Evolutionary conservation across 2,113 vertebrate genomes (phyloP).

Genomic region (Bucco capensis): DNA sequence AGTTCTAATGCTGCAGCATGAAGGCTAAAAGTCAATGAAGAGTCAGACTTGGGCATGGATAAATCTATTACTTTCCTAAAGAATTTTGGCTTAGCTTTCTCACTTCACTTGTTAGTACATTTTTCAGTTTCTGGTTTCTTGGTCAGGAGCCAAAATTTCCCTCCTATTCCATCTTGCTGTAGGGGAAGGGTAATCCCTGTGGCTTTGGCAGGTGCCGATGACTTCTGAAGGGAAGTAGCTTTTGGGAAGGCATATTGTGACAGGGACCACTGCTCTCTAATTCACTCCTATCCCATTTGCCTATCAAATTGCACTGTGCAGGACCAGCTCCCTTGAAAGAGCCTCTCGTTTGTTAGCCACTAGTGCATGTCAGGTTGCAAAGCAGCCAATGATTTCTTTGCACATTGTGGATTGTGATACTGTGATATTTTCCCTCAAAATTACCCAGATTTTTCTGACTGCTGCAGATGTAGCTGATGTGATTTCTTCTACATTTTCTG

Average conservation of each 20-base stretch:
- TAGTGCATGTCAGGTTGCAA: not conserved
- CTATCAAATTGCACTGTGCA: constrained; percentile 21
- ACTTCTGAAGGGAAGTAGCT: constrained; percentile 7
- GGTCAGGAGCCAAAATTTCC: constrained; percentile 8
- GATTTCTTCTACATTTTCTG: not conserved
- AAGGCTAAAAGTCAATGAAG: constrained; percentile 1
- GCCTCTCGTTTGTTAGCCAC: constrained; percentile 36
- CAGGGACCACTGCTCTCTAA: not conserved
- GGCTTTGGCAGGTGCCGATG: constrained; percentile 29
- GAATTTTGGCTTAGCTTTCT: constrained; percentile 43
- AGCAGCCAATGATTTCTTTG: constrained; percentile 4
- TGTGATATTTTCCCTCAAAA: not conserved
- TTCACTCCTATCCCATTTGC: constrained; percentile 39
- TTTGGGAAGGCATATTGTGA: not conserved
- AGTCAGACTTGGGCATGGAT: not conserved
- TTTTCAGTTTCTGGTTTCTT: constrained; percentile 30
- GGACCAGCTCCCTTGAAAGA: constrained; percentile 23
- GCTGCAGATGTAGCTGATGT: not conserved
- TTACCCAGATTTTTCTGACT: not conserved
- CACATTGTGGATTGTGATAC: not conserved
- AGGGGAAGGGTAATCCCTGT: constrained; percentile 25
- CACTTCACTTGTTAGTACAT: constrained; percentile 17
- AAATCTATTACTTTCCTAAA: constrained; percentile 30
- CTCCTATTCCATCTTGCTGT: not conserved
- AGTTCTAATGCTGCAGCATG: not conserved